phyloP scores from a whole-genome alignment of 2,113 vertebrate species.

The Laterallus jamaicensis region DNA sequence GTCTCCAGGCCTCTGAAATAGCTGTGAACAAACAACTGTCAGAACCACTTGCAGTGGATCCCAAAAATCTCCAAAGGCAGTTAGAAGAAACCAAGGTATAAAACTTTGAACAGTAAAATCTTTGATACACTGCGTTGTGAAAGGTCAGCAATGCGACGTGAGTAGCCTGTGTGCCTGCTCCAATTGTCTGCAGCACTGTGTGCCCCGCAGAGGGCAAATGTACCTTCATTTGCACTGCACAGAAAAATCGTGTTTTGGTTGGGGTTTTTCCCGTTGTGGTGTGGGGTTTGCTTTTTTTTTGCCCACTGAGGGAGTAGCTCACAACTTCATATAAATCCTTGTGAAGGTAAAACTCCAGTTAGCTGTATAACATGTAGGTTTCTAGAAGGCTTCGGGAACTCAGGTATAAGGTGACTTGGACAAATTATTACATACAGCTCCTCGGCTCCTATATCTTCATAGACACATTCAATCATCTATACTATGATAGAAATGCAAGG shows the following conservation, averaged over 20 bases:
- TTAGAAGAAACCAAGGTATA: constrained; percentile 95
- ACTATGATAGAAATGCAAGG: background rate
- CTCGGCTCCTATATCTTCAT: background rate
- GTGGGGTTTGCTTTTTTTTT: too few relatives aligned
- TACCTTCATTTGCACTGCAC: background rate
- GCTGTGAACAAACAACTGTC: constrained; percentile 84
- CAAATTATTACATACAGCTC: background rate
- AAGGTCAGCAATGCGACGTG: background rate
- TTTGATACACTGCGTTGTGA: background rate
- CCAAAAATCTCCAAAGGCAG: constrained; percentile 91
- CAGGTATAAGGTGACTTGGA: background rate
- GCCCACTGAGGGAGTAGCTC: background rate
- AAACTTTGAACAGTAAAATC: background rate
- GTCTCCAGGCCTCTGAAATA: constrained; percentile 85
- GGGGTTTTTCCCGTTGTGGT: too few relatives aligned
- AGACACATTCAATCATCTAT: background rate
- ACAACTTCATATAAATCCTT: background rate
- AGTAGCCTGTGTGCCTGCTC: background rate
- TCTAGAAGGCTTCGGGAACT: background rate
- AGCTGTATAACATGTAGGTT: background rate
- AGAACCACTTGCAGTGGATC: constrained; percentile 89
- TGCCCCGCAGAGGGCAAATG: background rate
- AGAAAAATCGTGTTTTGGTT: background rate
- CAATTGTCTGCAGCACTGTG: background rate
- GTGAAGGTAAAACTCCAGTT: background rate